A percentile compares a stretch with the other conserved stretches of the same genome.
phyloP scores from a whole-genome alignment of 2,888 invertebrate genomes.

The Synanthedon tipuliformis region DNA sequence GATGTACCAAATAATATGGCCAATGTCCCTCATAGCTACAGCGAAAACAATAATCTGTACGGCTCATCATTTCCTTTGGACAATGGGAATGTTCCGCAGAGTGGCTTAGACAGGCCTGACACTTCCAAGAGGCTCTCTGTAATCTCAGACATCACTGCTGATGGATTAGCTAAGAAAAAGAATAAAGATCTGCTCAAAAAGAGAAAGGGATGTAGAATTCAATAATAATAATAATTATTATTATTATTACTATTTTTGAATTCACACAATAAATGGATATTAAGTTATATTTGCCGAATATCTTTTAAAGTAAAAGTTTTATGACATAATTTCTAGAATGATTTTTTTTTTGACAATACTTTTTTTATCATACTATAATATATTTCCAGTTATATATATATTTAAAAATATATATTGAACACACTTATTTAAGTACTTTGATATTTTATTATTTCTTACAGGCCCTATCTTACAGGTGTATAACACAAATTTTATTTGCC shows the following conservation, averaged over 20 bases:
- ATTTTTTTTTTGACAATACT: too few relatives aligned
- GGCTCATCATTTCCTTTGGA: constrained; percentile 46
- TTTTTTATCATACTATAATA: too few relatives aligned
- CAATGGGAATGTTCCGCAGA: constrained; percentile 15
- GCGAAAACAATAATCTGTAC: constrained; percentile 58
- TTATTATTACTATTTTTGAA: too few relatives aligned
- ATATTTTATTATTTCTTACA: too few relatives aligned
- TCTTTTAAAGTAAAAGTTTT: not conserved
- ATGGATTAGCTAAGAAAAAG: constrained; percentile 54
- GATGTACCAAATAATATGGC: constrained; percentile 18
- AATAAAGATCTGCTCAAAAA: constrained; percentile 52
- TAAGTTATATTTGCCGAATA: not conserved
- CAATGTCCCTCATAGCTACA: constrained; percentile 47
- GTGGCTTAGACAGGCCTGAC: constrained; percentile 26
- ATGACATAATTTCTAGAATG: not conserved
- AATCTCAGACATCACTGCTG: constrained; percentile 59
- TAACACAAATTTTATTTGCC: too few relatives aligned
- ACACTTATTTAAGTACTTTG: too few relatives aligned
- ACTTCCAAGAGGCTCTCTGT: constrained; percentile 52
- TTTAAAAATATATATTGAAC: too few relatives aligned
- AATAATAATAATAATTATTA: too few relatives aligned
- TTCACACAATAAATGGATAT: not conserved
- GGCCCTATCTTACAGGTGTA: too few relatives aligned
- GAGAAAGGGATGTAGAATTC: constrained; percentile 58
- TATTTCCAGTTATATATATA: too few relatives aligned